These are phyloP conservation scores for Drosophila mayaguana DNA, from an alignment of 2,888 invertebrate species.

Conservation along the genomic window DNA sequence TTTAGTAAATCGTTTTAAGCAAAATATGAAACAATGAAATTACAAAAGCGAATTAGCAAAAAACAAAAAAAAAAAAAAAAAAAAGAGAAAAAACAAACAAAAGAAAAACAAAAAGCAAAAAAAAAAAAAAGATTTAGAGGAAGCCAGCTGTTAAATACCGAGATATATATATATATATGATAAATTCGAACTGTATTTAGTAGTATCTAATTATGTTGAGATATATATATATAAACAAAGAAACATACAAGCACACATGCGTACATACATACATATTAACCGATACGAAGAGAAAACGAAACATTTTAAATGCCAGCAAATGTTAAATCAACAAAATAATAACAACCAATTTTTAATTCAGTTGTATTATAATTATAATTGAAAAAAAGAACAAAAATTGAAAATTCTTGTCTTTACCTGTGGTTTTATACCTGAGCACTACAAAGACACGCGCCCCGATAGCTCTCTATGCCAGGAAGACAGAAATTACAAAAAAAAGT, in stretches of 20 bases:
- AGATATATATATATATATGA: slow-evolving; percentile 15
- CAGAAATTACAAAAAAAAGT: slow-evolving; percentile 15
- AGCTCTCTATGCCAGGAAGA: slow-evolving; percentile 4
- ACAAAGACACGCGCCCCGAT: not conserved
- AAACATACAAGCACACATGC: not conserved
- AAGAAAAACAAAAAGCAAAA: slow-evolving; percentile 9
- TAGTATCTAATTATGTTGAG: slow-evolving; percentile 44
- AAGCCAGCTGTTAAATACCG: slow-evolving; percentile 38
- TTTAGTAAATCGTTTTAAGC: slow-evolving; percentile 70
- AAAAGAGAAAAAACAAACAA: slow-evolving; percentile 14
- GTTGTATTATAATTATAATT: slow-evolving; percentile 70
- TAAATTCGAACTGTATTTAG: slow-evolving; percentile 49
- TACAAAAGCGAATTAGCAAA: slow-evolving; percentile 38
- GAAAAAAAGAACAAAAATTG: slow-evolving; percentile 7
- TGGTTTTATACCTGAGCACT: slow-evolving; percentile 43
- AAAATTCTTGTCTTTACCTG: slow-evolving; percentile 55
- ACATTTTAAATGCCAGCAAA: slow-evolving; percentile 54
- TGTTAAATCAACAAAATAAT: slow-evolving; percentile 43
- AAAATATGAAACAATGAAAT: slow-evolving; percentile 63
- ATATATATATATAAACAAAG: slow-evolving; percentile 12
- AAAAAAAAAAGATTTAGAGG: slow-evolving; percentile 6
- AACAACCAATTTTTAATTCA: slow-evolving; percentile 55
- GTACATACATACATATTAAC: slow-evolving; percentile 14
- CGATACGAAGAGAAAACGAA: slow-evolving; percentile 35
- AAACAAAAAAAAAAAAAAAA: slow-evolving; percentile 21